These are phyloP conservation scores for Merops nubicus DNA, from an alignment of 2,113 vertebrate species.

Conservation along the genomic window DNA sequence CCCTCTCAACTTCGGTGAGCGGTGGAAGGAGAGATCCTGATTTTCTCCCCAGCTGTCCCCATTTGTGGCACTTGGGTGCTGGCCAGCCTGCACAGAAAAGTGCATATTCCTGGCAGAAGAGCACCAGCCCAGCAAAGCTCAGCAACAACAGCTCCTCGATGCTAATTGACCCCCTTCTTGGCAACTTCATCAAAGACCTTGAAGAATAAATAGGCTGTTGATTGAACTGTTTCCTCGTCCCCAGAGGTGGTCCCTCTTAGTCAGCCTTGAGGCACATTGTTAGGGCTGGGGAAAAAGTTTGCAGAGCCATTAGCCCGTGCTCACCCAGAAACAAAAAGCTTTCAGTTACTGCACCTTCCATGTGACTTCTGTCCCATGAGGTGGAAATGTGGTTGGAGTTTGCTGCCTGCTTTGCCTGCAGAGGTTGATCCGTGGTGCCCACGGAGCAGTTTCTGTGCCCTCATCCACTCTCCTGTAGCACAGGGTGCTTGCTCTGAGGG, in stretches of 20 bases:
- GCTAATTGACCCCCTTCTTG: conserved; percentile 47
- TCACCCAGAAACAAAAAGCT: neutral
- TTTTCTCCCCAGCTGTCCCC: neutral
- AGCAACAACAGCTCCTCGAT: neutral
- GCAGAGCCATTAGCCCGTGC: neutral
- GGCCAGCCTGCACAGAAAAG: conserved; percentile 29
- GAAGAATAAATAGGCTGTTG: conserved; percentile 31
- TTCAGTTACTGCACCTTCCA: neutral
- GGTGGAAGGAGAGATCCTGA: neutral
- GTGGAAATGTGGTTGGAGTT: rapidly evolving
- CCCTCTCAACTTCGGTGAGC: neutral
- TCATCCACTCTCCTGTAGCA: rapidly evolving
- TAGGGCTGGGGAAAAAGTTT: neutral
- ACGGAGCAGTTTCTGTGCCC: neutral
- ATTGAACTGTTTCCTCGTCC: conserved; percentile 4
- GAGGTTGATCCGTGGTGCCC: neutral
- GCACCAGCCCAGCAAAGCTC: neutral
- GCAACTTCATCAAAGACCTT: conserved; percentile 30
- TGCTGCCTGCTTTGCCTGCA: rapidly evolving
- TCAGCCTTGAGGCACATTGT: neutral
- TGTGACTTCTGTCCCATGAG: neutral
- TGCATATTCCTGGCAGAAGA: conserved; percentile 26
- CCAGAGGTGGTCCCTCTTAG: conserved; percentile 26
- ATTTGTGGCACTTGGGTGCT: neutral
- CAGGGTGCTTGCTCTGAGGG: neutral